Evolutionary conservation across 2,797 vertebrate species (phyloP), one percentile per base, ranked within the genome.

Genomic region (Echeneis naucrates): DNA sequence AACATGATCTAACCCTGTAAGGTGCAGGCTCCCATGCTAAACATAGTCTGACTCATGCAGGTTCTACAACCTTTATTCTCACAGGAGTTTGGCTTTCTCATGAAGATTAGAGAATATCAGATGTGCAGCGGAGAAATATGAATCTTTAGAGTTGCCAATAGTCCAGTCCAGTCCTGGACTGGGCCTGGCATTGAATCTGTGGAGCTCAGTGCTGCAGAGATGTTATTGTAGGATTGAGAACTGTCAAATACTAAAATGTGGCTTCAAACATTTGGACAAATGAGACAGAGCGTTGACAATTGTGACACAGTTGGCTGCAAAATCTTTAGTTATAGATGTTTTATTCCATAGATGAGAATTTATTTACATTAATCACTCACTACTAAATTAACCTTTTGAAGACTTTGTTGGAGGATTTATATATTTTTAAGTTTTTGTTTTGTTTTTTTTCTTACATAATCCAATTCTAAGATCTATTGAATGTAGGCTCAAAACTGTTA

Each of bases 1-100:
- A 65, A 83, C 77, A 51, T 66, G 53, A 86, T 83, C 72, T 8
- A 2, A 30, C 17, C 21, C 35, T 62, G 30, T 53, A 47, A 68
- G 56, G 50, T 59, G 17, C 14, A 54, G 45, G 19, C 27, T 38
- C 3, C 48, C 23, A 2, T 56, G 61, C 64, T 69, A 37, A 58
- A 61, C 33, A 24, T 2, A 56, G 44, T 48, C 47, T 63, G 60
- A 58, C 67, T 17, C n/a, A 23, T 2, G 2, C 17, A 47, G 47
- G 44, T 45, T 69, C 33, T 8, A 19, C 37, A n/a, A n/a, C 59
- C 26, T 51, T 35, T 33, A n/a, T n/a, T 11, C 32, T 13, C 30
- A 32, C 59, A 33, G 54, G 14, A 24, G 37, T n/a, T 26, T 3
- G 4, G 47, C 53, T 77, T 56, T 70, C 70, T 57, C 44, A 40